Evolutionary conservation across 2,888 invertebrate genomes (phyloP).

Genomic region (Tetanocera ferruginea): DNA sequence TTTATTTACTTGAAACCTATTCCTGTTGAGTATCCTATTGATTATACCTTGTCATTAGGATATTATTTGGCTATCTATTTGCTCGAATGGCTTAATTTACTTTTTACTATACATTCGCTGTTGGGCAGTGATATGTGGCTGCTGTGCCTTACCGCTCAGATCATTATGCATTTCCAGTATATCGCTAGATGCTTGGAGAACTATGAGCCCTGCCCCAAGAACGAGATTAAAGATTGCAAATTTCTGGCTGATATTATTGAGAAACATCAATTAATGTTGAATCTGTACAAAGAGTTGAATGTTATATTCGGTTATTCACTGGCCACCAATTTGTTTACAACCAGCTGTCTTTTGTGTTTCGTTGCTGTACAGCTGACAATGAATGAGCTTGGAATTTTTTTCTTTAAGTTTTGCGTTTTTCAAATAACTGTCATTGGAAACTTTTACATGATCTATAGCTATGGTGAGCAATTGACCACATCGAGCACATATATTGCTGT

Average conservation of each 20-base stretch:
- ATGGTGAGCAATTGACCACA: conserved; percentile 49
- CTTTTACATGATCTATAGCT: conserved; percentile 51
- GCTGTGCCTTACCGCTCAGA: conserved; percentile 54
- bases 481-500: conserved; percentile 51
- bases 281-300: conserved; percentile 49
- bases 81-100: conserved; percentile 50
- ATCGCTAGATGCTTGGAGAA: conserved; percentile 50
- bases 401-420: conserved; percentile 48
- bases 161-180: conserved; percentile 59
- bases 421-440: conserved; percentile 47
- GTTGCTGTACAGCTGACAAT: conserved; percentile 49
- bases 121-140: conserved; percentile 53
- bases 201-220: conserved; percentile 50
- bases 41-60: conserved; percentile 35
- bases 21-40: conserved; percentile 45
- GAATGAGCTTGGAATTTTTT: conserved; percentile 48
- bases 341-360: conserved; percentile 48
- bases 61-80: conserved; percentile 43
- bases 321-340: conserved; percentile 48
- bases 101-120: conserved; percentile 43
- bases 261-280: conserved; percentile 52
- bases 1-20: conserved; percentile 45
- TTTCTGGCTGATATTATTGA: conserved; percentile 50
- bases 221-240: conserved; percentile 42
- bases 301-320: conserved; percentile 48